Evolutionary conservation across 2,888 invertebrate species (phyloP), one percentile per base, ranked within the genome.

Genomic region (Chloroclystis v-ata): DNA sequence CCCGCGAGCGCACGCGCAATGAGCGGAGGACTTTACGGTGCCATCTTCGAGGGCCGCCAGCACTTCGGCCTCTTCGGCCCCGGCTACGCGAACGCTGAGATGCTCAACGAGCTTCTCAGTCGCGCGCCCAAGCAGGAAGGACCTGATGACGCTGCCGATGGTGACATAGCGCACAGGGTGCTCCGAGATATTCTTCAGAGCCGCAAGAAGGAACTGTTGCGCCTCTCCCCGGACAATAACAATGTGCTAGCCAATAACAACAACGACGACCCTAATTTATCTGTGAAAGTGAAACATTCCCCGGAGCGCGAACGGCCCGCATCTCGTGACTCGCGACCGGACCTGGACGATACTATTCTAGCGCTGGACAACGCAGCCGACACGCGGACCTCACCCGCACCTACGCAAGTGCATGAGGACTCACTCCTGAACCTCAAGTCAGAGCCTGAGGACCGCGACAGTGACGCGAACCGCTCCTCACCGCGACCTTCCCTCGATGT

Each of bases 131-230:
- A 92, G 78, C 92, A 92, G 78, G 93, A 89, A 64, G 90, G 89
- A 59, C 71, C 83, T 67, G 91, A 91, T 63, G 91, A 91, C 60
- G 74, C 88, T 11, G 47, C 70, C 47, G 72, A 78, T 14, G 80
- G 81, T 37, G 89, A 90, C 59, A 83, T 91, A 64, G 94, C 94
- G 53, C 95, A 95, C 82, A 94, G 95, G 81, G 95, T 97, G 91
- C 89, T 97, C 64, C 91, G 97, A 51, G 96, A 95, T 78, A 97
- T 97, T 68, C 90, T 97, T 51, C 97, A 97, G 78, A 95, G 93
- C 62, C 93, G 94, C 68, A 96, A 96, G 77, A 94, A 95, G 83
- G 92, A 94, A 57, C 90, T 95, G 69, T 89, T 94, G 65, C 89
- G 91, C 57, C 89, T 94, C 38, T 89, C 89, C 37, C 87, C 87